phyloP scores from a whole-genome alignment of 2,113 vertebrate genomes.

The Sinocyclocheilus rhinocerous region DNA sequence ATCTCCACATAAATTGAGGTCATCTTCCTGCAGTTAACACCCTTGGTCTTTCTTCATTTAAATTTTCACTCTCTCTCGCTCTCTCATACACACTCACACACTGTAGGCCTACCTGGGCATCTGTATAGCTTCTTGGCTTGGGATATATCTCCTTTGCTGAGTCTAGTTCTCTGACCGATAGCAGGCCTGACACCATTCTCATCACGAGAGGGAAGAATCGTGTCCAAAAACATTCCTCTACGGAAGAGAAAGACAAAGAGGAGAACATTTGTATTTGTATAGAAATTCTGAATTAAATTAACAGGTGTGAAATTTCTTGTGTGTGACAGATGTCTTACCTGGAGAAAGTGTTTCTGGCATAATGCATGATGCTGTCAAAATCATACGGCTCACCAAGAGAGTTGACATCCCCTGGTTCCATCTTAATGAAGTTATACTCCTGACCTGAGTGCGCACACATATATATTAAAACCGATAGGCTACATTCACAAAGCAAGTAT shows the following conservation, averaged over 20 bases:
- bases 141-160: constrained; percentile 99
- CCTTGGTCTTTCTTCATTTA: neutral
- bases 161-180: constrained; percentile 92
- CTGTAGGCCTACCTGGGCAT: constrained; percentile 90
- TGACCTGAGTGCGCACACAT: constrained; percentile 81
- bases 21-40: constrained; percentile 23
- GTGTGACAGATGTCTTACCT: constrained; percentile 79
- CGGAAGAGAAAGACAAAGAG: neutral
- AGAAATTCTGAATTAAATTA: neutral
- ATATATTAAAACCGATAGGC: neutral
- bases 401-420: constrained; percentile 99
- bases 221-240: constrained; percentile 99
- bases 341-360: constrained; percentile 99
- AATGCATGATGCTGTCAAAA: constrained; percentile 99
- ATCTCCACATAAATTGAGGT: constrained; percentile 35
- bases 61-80: neutral
- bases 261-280: constrained; percentile 6
- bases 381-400: constrained; percentile 96
- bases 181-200: constrained; percentile 94
- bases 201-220: constrained; percentile 95
- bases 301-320: neutral
- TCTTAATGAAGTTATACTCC: constrained; percentile 98
- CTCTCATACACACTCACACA: constrained; percentile 18
- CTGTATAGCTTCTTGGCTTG: constrained; percentile 99
- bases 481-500: neutral